phyloP scores from a whole-genome alignment of 1,140 invertebrate species.

The Archivesica marissinica region DNA sequence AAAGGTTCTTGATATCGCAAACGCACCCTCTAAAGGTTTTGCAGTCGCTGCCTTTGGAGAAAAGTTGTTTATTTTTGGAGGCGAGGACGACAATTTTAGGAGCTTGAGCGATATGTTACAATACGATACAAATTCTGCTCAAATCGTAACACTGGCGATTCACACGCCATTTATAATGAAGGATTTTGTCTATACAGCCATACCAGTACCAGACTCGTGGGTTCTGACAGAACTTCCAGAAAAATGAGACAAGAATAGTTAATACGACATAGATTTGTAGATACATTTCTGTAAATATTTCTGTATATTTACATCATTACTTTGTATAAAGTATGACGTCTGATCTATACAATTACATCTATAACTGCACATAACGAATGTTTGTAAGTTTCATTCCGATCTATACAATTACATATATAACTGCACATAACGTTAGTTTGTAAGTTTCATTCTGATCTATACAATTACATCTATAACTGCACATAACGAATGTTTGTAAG shows the following conservation, averaged over 20 bases:
- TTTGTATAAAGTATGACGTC: too few relatives aligned
- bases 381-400: too few relatives aligned
- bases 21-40: conserved; percentile 21
- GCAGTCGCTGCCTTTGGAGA: conserved; percentile 36
- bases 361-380: too few relatives aligned
- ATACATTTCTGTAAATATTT: too few relatives aligned
- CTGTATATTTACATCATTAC: too few relatives aligned
- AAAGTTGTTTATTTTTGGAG: conserved; percentile 34
- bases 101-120: conserved; percentile 5
- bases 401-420: too few relatives aligned
- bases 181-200: conserved; percentile 17
- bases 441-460: too few relatives aligned
- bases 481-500: too few relatives aligned
- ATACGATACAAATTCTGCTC: not conserved
- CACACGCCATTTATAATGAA: conserved; percentile 22
- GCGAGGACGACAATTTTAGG: conserved; percentile 38
- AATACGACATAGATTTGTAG: not conserved
- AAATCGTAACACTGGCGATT: not conserved
- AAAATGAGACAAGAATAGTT: not conserved
- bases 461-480: too few relatives aligned
- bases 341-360: too few relatives aligned
- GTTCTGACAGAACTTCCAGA: conserved; percentile 16
- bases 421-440: too few relatives aligned
- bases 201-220: conserved; percentile 32
- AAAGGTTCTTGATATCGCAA: not conserved